Percentiles rank a stretch among this genome's conserved stretches.
Evolutionary conservation across 2,113 vertebrate species (phyloP).

Genomic region (Nanorana parkeri): DNA sequence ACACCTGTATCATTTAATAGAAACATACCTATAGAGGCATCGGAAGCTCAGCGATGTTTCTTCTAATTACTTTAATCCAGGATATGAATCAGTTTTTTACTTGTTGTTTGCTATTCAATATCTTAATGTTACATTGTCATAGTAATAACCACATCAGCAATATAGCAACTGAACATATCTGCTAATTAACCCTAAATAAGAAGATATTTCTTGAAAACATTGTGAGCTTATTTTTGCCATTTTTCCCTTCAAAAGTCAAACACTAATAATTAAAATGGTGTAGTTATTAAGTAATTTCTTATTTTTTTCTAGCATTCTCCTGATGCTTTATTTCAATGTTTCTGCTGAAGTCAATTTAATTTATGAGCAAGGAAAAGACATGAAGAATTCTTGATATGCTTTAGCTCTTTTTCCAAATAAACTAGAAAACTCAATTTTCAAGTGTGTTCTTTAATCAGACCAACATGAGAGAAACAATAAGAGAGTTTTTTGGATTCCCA

Average conservation of each 20-base stretch:
- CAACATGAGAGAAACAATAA: constrained; percentile 63
- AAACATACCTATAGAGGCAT: background rate
- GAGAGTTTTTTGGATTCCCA: constrained; percentile 56
- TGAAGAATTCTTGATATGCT: constrained; percentile 63
- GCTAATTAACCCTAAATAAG: constrained; percentile 13
- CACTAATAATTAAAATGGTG: constrained; percentile 55
- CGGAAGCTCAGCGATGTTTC: background rate
- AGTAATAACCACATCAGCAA: constrained; percentile 3
- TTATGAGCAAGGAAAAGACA: constrained; percentile 65
- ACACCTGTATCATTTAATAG: background rate
- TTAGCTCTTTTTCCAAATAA: constrained; percentile 64
- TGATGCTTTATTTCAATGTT: constrained; percentile 65
- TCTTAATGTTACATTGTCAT: background rate
- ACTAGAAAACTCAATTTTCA: constrained; percentile 72
- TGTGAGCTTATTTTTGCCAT: constrained; percentile 59
- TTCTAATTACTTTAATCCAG: background rate
- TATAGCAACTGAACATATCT: background rate
- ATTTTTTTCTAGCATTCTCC: constrained; percentile 59
- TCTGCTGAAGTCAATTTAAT: constrained; percentile 68
- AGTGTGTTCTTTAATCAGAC: constrained; percentile 64
- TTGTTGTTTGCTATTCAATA: background rate
- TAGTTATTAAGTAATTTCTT: constrained; percentile 62
- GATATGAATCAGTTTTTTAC: background rate
- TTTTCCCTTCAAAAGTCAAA: constrained; percentile 28
- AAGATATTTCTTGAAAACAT: too few relatives aligned